A percentile compares a stretch with the other conserved stretches of the same genome.
phyloP scores from a whole-genome alignment of 2,113 vertebrate species.

The Litocranius walleri region DNA sequence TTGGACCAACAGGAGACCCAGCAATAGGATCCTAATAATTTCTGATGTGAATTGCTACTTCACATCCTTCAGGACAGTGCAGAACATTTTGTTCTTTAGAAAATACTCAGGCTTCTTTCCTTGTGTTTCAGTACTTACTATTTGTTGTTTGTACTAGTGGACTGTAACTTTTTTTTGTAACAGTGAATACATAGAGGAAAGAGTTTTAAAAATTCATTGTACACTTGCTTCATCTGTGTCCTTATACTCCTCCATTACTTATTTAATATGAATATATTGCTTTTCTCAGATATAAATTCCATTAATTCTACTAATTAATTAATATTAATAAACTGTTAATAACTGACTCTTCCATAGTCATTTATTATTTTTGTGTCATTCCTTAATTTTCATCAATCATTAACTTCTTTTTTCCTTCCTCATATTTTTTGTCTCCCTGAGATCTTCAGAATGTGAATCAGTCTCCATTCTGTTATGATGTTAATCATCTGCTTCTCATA shows the following conservation, averaged over 20 bases:
- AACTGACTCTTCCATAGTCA: background rate
- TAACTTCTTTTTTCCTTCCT: background rate
- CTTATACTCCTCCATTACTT: background rate
- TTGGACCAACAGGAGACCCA: background rate
- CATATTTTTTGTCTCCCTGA: background rate
- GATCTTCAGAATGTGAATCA: background rate
- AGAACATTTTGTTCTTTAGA: constrained; percentile 46
- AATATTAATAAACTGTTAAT: background rate
- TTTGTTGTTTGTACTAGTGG: constrained; percentile 10
- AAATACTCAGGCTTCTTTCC: constrained; percentile 8
- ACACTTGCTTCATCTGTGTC: background rate
- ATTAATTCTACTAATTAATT: background rate
- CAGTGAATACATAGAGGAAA: background rate
- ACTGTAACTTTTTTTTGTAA: background rate
- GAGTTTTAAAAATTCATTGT: background rate
- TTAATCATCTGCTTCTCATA: background rate
- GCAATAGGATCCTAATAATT: background rate
- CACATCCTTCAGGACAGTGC: background rate
- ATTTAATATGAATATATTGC: background rate
- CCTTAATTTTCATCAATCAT: background rate
- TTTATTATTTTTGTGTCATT: background rate
- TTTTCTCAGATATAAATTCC: constrained; percentile 6
- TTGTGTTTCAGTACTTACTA: background rate
- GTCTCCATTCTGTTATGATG: background rate
- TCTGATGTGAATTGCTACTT: constrained; percentile 31